Base-by-base conservation (phyloP, 2,888 invertebrate species). In the Plebejus argus region DNA sequence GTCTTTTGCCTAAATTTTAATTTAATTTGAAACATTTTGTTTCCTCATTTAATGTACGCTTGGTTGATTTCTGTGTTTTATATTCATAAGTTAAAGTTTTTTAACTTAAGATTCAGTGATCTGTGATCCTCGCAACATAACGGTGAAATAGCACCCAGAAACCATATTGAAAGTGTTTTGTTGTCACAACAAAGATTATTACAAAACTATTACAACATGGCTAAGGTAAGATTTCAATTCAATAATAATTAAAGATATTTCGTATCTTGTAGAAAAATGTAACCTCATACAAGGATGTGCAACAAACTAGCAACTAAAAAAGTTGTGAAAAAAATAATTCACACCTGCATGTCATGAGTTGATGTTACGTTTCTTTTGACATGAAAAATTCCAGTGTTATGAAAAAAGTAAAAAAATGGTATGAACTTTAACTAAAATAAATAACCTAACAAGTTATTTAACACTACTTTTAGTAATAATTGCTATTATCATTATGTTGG, bases 331-430 rank as follows among this genome's bases (percentile, higher is more conserved):
- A 81, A 80, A 78, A 78, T 66, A 77, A 56, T n/a, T 75, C 56
- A 45, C 79, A 82, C 79, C 80, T 80, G 82, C 80, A 58, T 76
- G 78, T 79, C 79, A 80, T 78, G 53, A 53, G 53, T 53, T 53
- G 10, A 61, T 66, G 79, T 79, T 78, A 77, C 79, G 79, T 78
- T 78, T 78, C 79, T 79, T 80, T 82, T 79, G 82, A 79, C 79
- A 78, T 82, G 80, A 77, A 78, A 78, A 81, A 80, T 83, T 82
- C 76, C 81, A 81, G 83, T 83, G 81, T 78, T 79, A 80, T 78
- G 78, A 77, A 76, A 80, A 61, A 39, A 75, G 76, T 72, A 76
- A 76, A 76, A 56, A 76, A 75, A 80, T 56, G 71, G 78, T 78
- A 78, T 74, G 77, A 78, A 72, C 33, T 76, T 53, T 4, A 18